Evolutionary conservation across 2,888 invertebrate genomes (phyloP).

Genomic region (Chloroclystis v-ata): DNA sequence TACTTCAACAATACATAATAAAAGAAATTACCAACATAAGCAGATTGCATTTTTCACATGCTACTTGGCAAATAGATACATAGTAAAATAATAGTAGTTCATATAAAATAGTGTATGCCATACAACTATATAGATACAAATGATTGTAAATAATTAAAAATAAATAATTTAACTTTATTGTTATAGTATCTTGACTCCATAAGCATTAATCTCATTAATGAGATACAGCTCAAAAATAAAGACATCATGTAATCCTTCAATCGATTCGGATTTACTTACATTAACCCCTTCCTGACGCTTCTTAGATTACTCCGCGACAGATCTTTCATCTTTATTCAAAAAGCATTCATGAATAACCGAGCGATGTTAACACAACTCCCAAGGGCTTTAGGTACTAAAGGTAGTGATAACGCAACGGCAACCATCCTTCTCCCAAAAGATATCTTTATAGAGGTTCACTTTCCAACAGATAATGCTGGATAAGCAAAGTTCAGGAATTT

Average conservation of each 20-base stretch:
- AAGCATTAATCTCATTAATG: too few species aligned
- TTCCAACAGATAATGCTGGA: conserved; percentile 42
- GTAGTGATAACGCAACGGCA: conserved; percentile 57
- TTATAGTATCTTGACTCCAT: too few species aligned
- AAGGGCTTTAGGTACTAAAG: conserved; percentile 38
- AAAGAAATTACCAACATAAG: too few species aligned
- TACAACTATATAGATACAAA: too few species aligned
- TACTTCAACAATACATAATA: too few species aligned
- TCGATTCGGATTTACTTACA: not conserved
- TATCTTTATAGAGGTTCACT: conserved; percentile 49
- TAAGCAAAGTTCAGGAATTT: conserved; percentile 50
- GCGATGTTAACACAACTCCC: conserved; percentile 61
- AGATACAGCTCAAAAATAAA: too few species aligned
- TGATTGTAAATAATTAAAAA: too few species aligned
- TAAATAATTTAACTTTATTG: too few species aligned
- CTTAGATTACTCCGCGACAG: conserved; percentile 22
- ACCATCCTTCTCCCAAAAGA: conserved; percentile 50
- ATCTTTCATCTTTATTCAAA: conserved; percentile 72
- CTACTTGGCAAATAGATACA: too few species aligned
- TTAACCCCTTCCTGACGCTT: conserved; percentile 1
- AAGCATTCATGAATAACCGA: conserved; percentile 68
- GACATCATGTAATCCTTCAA: not conserved
- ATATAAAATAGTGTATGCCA: too few species aligned
- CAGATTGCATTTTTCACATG: too few species aligned
- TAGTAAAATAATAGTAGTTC: too few species aligned